Evolutionary conservation across 2,113 vertebrate genomes (phyloP).

Genomic region (Callaeas wilsoni): DNA sequence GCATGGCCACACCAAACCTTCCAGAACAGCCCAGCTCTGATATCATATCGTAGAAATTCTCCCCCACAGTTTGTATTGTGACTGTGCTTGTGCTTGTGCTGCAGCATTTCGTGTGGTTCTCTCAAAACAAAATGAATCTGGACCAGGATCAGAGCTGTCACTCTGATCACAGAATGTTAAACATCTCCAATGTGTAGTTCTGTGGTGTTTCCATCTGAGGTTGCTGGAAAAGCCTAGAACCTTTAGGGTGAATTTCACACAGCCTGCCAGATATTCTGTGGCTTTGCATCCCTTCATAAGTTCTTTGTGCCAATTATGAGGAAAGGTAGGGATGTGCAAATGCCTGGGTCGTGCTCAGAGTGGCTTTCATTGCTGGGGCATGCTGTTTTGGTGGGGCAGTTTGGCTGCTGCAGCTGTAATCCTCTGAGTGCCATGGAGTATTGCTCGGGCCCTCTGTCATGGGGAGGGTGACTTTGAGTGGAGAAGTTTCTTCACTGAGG

Average conservation of each 20-base stretch:
- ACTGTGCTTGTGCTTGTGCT: background rate
- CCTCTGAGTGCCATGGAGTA: fast-evolving
- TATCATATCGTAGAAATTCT: background rate
- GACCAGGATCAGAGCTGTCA: background rate
- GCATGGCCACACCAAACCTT: fast-evolving
- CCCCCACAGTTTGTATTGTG: too few species aligned
- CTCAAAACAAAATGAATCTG: background rate
- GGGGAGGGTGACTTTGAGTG: background rate
- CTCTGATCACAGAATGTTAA: background rate
- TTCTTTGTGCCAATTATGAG: fast-evolving
- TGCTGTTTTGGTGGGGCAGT: background rate
- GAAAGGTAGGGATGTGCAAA: background rate
- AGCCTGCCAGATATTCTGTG: background rate
- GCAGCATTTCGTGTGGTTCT: background rate
- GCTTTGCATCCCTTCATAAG: background rate
- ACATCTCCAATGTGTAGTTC: background rate
- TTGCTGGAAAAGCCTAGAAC: background rate
- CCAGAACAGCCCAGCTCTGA: background rate
- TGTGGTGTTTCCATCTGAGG: background rate
- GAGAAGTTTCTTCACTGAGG: background rate
- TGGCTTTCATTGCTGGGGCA: background rate
- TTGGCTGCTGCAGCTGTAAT: background rate
- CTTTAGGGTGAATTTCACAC: background rate
- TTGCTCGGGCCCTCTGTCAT: background rate
- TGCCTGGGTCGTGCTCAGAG: background rate